Percentiles rank a stretch among this genome's conserved stretches.
These are phyloP conservation scores for Pachyrhynchus sulphureomaculatus DNA, from an alignment of 1,140 invertebrate species.

Conservation along the genomic window DNA sequence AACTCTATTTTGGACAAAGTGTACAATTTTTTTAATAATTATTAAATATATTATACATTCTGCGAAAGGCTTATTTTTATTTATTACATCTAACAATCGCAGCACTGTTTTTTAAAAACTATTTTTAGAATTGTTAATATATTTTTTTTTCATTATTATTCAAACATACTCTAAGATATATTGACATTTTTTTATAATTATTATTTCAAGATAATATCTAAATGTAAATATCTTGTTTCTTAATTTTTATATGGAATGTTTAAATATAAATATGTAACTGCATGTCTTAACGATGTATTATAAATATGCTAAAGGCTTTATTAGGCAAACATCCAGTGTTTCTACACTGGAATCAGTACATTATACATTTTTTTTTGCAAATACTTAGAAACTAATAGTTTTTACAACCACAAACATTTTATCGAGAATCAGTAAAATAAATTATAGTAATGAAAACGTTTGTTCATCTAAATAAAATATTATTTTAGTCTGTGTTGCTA, in stretches of 20 bases:
- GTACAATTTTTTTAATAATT: conserved; percentile 33
- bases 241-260: conserved; percentile 46
- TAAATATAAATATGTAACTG: conserved; percentile 45
- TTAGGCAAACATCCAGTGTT: conserved; percentile 49
- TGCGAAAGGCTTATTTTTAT: conserved; percentile 50
- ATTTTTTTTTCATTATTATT: conserved; percentile 35
- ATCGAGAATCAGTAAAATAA: neutral
- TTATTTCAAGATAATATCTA: conserved; percentile 40
- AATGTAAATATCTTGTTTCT: conserved; percentile 41
- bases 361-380: conserved; percentile 46
- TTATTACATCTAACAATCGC: conserved; percentile 48
- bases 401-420: conserved; percentile 9
- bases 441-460: too few relatives aligned
- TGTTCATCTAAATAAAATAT: too few relatives aligned
- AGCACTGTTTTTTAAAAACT: conserved; percentile 43
- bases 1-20: conserved; percentile 48
- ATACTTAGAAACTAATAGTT: conserved; percentile 43
- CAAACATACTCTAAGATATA: conserved; percentile 43
- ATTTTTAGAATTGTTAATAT: conserved; percentile 50
- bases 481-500: too few relatives aligned
- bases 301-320: conserved; percentile 49
- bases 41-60: conserved; percentile 49
- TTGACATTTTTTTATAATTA: conserved; percentile 41
- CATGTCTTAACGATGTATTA: conserved; percentile 42
- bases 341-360: conserved; percentile 46